These are phyloP conservation scores for Clarias laeviceps DNA, from an alignment of 2,797 vertebrate species.

Conservation along the genomic window DNA sequence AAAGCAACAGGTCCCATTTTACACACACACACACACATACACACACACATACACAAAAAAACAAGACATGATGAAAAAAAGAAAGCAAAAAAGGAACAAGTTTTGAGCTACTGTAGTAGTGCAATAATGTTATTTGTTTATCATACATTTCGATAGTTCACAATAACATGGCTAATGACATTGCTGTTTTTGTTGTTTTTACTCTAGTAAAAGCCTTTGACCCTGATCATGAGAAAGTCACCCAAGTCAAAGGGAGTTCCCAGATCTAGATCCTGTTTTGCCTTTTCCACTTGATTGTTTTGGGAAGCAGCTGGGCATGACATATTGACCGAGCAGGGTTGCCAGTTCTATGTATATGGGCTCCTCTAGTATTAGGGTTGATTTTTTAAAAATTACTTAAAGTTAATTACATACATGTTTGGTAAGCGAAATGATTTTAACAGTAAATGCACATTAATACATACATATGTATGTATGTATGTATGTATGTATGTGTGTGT, in stretches of 20 bases:
- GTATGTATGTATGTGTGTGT: too few species aligned
- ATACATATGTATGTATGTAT: too few species aligned
- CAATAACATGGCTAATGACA: background rate
- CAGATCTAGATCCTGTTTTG: constrained; percentile 55
- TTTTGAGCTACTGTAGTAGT: background rate
- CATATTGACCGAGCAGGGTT: constrained; percentile 6
- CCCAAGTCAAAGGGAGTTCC: constrained; percentile 54
- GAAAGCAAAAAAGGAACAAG: background rate
- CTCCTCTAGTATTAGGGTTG: background rate
- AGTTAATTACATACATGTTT: background rate
- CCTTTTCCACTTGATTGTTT: constrained; percentile 51
- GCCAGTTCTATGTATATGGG: background rate
- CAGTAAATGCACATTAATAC: background rate
- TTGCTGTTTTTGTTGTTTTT: constrained; percentile 24
- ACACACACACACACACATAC: too few species aligned
- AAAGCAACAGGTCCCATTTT: background rate
- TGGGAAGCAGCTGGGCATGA: constrained; percentile 44
- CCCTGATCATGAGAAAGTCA: constrained; percentile 20
- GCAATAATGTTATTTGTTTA: background rate
- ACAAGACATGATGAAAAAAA: background rate
- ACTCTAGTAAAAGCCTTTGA: constrained; percentile 8
- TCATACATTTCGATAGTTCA: background rate
- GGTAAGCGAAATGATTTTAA: background rate
- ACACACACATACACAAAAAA: background rate
- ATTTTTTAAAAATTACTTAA: background rate